Percentiles rank a stretch among this genome's conserved stretches.
Conservation (phyloP, 1,140 invertebrate genomes). For the Delia radicum region DNA sequence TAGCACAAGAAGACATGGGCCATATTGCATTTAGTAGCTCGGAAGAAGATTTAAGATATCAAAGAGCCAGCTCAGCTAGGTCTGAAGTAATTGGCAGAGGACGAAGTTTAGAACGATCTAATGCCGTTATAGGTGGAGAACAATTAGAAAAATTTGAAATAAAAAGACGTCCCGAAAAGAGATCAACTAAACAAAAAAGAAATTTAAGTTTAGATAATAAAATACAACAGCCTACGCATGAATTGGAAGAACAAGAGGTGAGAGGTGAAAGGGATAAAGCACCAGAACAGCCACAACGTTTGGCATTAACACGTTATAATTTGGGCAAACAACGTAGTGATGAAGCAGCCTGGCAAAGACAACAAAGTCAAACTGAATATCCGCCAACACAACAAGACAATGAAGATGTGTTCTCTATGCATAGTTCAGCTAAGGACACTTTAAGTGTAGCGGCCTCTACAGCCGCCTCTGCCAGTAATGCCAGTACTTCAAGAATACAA, state of each 20-base stretch:
- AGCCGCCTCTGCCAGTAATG: not conserved
- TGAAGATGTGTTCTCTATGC: slow-evolving; percentile 41
- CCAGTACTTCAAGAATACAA: slow-evolving; percentile 39
- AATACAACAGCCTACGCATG: not conserved
- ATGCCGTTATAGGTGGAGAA: slow-evolving; percentile 6
- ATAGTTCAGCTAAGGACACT: slow-evolving; percentile 35
- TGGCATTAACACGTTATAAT: not conserved
- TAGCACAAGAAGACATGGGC: slow-evolving; percentile 24
- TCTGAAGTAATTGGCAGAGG: slow-evolving; percentile 37
- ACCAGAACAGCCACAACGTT: not conserved
- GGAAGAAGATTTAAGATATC: slow-evolving; percentile 21
- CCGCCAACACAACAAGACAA: slow-evolving; percentile 22
- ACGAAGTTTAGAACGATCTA: slow-evolving; percentile 45
- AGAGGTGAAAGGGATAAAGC: not conserved
- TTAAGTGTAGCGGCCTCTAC: not conserved
- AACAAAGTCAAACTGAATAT: not conserved
- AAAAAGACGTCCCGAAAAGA: slow-evolving; percentile 34
- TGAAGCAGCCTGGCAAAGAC: slow-evolving; percentile 8
- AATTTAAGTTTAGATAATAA: slow-evolving; percentile 48
- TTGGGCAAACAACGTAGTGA: slow-evolving; percentile 28
- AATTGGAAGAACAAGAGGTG: not conserved
- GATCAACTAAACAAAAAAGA: slow-evolving; percentile 47
- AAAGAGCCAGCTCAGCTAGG: slow-evolving; percentile 39
- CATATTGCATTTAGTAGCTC: not conserved
- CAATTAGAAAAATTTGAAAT: not conserved